Conservation (phyloP, 2,113 vertebrate genomes). For the Tragelaphus buxtoni region DNA sequence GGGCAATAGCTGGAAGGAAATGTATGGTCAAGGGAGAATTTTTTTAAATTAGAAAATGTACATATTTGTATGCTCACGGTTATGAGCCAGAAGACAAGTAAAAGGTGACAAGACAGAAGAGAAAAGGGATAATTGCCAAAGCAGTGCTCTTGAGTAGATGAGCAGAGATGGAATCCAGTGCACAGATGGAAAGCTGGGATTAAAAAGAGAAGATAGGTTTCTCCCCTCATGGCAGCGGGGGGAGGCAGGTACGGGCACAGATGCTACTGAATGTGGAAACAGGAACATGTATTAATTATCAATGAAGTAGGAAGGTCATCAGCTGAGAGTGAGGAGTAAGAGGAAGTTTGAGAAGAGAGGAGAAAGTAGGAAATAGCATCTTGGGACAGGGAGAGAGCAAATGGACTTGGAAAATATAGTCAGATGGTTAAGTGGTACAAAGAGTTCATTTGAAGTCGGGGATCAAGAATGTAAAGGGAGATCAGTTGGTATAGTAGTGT, state of each 20-base stretch:
- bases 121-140: background rate
- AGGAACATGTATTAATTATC: background rate
- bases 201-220: background rate
- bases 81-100: background rate
- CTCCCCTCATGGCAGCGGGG: background rate
- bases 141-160: background rate
- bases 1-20: background rate
- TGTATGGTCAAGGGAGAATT: background rate
- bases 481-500: background rate
- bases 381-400: background rate
- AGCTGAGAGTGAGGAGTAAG: background rate
- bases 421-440: background rate
- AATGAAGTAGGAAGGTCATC: background rate
- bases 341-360: background rate
- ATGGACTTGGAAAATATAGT: background rate
- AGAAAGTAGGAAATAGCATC: background rate
- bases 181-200: background rate
- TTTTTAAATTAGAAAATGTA: background rate
- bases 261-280: background rate
- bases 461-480: background rate
- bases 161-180: background rate
- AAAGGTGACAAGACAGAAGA: background rate
- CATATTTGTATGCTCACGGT: background rate
- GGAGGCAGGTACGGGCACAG: background rate
- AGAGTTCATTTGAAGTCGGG: background rate